Base-by-base conservation (phyloP, 1,140 invertebrate genomes). In the Zophobas morio region DNA sequence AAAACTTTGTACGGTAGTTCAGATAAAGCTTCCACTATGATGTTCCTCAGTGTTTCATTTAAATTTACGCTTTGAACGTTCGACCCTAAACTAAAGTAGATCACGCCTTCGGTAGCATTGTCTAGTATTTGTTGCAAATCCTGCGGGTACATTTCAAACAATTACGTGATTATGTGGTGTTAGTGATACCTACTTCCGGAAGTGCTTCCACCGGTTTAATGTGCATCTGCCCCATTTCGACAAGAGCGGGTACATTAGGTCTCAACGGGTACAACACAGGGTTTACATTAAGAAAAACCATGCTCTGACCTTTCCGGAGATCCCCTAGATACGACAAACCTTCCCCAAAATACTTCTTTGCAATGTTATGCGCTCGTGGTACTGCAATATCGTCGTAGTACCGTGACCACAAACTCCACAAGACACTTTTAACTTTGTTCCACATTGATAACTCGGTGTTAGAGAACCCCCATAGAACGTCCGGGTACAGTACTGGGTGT, bases 61-160 rank as follows among this genome's bases (percentile, higher is more conserved):
- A 90, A 80, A 6, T 86, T 77, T 0, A 82, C 77, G 56, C 86
- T 85, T 74, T 86, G 84, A 0, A 88, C 79, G 56, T 87, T 88
- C 6, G 88, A 87, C 1, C 90, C 90, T 5, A 91, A 83, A 75
- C 88, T 89, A 75, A 91, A 87, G 57, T 89, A 89, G 60, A 90
- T 83, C 2, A 87, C 84, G 5, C 89, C 88, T 40, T 88, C 81
- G 47, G 83, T 81, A 3, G 85, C 75, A 35, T 82, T 77, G n/a
- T 85, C 85, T n/a, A 88, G 70, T 56, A 84, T 82, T 42, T 82
- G 72, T 75, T 87, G 72, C 36, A 87, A 74, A 35, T 87, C 83
- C 81, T 84, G 20, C 20, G 20, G 20, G 40, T 20, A 51, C 2
- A 20, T 20, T 20, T 20, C 20, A 20, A 20, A 51, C 3, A n/a